Conservation (phyloP, 2,888 invertebrate genomes). For the Orchestes rusci region DNA sequence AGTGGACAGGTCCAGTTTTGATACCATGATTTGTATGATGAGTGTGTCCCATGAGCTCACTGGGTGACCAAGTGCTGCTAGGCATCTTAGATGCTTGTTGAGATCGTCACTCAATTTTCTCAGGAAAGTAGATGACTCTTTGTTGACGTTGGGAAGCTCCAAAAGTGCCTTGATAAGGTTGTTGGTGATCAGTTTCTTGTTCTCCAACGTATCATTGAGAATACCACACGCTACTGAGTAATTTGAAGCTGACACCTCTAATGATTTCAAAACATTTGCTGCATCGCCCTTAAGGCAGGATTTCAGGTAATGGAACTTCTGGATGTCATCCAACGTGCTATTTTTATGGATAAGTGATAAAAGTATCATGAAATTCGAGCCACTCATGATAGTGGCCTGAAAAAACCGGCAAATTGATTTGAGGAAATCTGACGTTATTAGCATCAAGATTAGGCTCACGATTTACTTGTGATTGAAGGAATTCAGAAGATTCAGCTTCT, state of each 20-base stretch:
- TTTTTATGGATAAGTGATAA: not conserved
- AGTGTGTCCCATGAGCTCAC: conserved; percentile 18
- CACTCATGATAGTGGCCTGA: not conserved
- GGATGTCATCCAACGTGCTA: not conserved
- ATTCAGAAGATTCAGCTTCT: too few species aligned
- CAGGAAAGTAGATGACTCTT: conserved; percentile 13
- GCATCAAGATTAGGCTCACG: too few species aligned
- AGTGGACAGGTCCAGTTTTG: conserved; percentile 23
- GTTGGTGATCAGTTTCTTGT: conserved; percentile 20
- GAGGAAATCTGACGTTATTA: too few species aligned
- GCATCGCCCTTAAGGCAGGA: conserved; percentile 3
- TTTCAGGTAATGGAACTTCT: not conserved
- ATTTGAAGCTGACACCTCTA: conserved; percentile 18
- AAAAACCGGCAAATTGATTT: not conserved
- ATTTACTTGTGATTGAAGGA: too few species aligned
- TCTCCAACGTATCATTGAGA: conserved; percentile 20
- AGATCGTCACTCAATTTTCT: conserved; percentile 15
- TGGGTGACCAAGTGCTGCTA: conserved; percentile 15
- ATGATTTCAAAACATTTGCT: conserved; percentile 16
- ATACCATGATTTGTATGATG: conserved; percentile 16
- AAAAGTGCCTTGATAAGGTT: conserved; percentile 20
- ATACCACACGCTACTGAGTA: conserved; percentile 20
- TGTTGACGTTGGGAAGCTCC: conserved; percentile 15
- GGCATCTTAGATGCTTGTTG: conserved; percentile 14
- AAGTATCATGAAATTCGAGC: not conserved